These are phyloP conservation scores for Crossaster papposus DNA, from an alignment of 53 echinoderm and acorn worm species.

Conservation along the genomic window DNA sequence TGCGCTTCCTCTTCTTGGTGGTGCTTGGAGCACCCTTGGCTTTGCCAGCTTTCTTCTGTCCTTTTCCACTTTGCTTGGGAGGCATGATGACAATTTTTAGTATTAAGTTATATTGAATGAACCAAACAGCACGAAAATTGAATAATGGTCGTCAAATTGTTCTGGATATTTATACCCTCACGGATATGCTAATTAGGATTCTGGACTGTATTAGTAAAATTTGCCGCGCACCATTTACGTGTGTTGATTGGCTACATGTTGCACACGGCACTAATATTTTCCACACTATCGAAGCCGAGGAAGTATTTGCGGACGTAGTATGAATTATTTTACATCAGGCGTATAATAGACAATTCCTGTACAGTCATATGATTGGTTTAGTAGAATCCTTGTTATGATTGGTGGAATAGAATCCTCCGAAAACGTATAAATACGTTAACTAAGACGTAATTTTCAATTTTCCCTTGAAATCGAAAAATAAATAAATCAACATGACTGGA, in stretches of 20 bases:
- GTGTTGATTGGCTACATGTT: background rate
- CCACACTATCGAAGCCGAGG: background rate
- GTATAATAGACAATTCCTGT: background rate
- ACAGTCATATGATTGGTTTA: background rate
- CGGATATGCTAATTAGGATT: background rate
- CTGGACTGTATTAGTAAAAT: background rate
- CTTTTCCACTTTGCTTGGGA: conserved; percentile 82
- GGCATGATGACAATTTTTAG: conserved; percentile 62
- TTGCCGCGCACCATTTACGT: background rate
- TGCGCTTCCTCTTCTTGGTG: conserved; percentile 62
- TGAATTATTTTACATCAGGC: background rate
- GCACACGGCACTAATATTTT: background rate
- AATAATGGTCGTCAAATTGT: background rate
- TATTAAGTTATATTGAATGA: background rate
- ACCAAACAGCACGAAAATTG: background rate
- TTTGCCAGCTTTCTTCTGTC: conserved; percentile 80
- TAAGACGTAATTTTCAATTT: background rate
- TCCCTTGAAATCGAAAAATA: background rate
- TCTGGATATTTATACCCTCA: background rate
- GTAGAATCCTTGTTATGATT: background rate
- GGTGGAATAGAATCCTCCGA: background rate
- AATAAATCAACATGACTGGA: conserved; percentile 78
- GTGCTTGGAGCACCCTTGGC: conserved; percentile 65
- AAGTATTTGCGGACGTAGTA: background rate
- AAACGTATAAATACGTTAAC: background rate